A percentile compares a stretch with the other conserved stretches of the same genome.
Conservation (phyloP, 2,888 invertebrate genomes). For the Monopis laevigella region DNA sequence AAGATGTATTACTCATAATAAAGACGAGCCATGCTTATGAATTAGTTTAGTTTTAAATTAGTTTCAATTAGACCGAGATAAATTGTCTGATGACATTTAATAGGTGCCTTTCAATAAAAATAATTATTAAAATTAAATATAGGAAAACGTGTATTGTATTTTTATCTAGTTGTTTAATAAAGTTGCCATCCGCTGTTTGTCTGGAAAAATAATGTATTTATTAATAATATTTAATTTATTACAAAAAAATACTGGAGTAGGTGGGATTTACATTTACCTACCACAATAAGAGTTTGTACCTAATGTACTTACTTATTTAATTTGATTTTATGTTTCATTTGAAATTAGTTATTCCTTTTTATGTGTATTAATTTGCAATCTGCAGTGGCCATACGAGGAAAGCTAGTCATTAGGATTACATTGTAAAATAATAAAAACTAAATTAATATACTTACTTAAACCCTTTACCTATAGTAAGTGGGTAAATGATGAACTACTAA, state of each 20-base stretch:
- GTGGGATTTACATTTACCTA: too few species aligned
- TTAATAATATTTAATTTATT: too few species aligned
- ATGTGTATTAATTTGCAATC: conserved; percentile 18
- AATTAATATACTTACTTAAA: conserved; percentile 13
- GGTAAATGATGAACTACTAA: too few species aligned
- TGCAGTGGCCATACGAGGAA: conserved; percentile 57
- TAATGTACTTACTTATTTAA: too few species aligned
- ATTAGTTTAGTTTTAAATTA: conserved; percentile 55
- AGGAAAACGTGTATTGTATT: too few species aligned
- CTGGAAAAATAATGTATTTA: too few species aligned
- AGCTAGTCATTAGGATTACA: conserved; percentile 65
- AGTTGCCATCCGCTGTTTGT: too few species aligned
- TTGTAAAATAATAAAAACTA: conserved; percentile 33
- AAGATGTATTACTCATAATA: conserved; percentile 46
- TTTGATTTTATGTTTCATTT: too few species aligned
- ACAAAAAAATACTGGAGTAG: too few species aligned
- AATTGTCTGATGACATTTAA: conserved; percentile 51
- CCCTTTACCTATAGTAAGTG: too few species aligned
- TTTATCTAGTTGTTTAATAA: too few species aligned
- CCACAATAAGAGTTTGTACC: too few species aligned
- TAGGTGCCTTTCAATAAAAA: conserved; percentile 61
- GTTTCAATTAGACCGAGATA: conserved; percentile 25
- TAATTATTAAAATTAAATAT: conserved; percentile 29
- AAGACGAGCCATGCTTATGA: conserved; percentile 66
- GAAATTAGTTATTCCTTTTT: conserved; percentile 3